A percentile compares a stretch with the other conserved stretches of the same genome.
Conservation (phyloP, 2,888 invertebrate species). For the Melanophora roralis region DNA sequence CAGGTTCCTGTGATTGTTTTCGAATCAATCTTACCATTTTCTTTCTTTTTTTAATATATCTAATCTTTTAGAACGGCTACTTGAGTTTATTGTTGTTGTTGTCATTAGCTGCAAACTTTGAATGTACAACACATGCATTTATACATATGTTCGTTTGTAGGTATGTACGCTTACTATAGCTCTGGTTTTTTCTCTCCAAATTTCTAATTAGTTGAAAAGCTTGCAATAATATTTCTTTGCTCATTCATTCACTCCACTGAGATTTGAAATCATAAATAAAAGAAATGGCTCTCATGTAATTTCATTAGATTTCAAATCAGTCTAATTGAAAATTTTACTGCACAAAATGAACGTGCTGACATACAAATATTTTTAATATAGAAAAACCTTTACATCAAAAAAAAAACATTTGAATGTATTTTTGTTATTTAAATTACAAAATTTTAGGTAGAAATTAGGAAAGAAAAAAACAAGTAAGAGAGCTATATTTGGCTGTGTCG, state of each 20-base stretch:
- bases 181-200: neutral
- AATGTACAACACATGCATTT: too few species aligned
- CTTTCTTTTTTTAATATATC: neutral
- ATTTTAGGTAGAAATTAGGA: too few species aligned
- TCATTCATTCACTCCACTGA: constrained; percentile 33
- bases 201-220: constrained; percentile 57
- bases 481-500: too few species aligned
- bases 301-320: constrained; percentile 58
- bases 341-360: neutral
- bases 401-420: too few species aligned
- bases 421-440: too few species aligned
- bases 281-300: constrained; percentile 51
- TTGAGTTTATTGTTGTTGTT: constrained; percentile 16
- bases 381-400: too few species aligned
- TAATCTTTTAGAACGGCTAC: constrained; percentile 6
- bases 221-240: constrained; percentile 21
- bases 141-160: constrained; percentile 11
- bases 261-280: constrained; percentile 52
- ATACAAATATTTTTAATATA: too few species aligned
- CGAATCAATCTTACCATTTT: constrained; percentile 47
- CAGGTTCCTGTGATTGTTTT: neutral
- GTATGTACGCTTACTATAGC: too few species aligned
- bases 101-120: neutral
- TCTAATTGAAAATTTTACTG: constrained; percentile 54
- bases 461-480: too few species aligned